Percentiles rank a stretch among this genome's conserved stretches.
These are phyloP conservation scores for Nymphalis urticae DNA, from an alignment of 2,888 invertebrate species.

Conservation along the genomic window DNA sequence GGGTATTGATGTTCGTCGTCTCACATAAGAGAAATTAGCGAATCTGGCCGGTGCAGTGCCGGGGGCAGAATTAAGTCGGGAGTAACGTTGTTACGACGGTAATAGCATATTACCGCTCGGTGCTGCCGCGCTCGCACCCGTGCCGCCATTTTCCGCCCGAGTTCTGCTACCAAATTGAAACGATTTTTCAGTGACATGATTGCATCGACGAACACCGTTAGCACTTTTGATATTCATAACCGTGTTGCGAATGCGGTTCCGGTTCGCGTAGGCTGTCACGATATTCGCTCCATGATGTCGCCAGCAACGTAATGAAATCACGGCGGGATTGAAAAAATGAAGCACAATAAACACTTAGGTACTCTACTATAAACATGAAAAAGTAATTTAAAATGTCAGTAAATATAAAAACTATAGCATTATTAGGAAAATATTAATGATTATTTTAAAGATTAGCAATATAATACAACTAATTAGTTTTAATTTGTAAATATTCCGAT, in stretches of 20 bases:
- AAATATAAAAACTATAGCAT: too few relatives aligned
- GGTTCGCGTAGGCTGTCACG: slow-evolving; percentile 38
- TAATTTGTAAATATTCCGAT: too few relatives aligned
- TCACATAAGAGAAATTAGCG: slow-evolving; percentile 60
- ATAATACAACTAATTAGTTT: too few relatives aligned
- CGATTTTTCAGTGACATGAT: slow-evolving; percentile 72
- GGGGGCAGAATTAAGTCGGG: slow-evolving; percentile 74
- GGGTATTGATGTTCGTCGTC: slow-evolving; percentile 34
- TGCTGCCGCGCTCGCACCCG: slow-evolving; percentile 43
- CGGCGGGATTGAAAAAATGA: slow-evolving; percentile 8
- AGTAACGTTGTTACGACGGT: slow-evolving; percentile 76
- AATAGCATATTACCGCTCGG: slow-evolving; percentile 71
- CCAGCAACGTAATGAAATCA: slow-evolving; percentile 21
- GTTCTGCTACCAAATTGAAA: slow-evolving; percentile 67
- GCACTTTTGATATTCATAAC: slow-evolving; percentile 55
- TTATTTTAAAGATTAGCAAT: too few relatives aligned
- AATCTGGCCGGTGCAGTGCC: slow-evolving; percentile 61
- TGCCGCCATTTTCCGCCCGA: slow-evolving; percentile 65
- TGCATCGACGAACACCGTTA: slow-evolving; percentile 61
- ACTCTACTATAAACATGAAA: neutral
- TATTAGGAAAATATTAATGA: too few relatives aligned
- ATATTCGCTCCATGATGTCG: slow-evolving; percentile 20
- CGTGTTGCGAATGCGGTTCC: slow-evolving; percentile 38
- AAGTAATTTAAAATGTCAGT: neutral
- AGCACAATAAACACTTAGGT: slow-evolving; percentile 18